phyloP scores from a whole-genome alignment of 2,113 vertebrate genomes.

The Anser cygnoides region DNA sequence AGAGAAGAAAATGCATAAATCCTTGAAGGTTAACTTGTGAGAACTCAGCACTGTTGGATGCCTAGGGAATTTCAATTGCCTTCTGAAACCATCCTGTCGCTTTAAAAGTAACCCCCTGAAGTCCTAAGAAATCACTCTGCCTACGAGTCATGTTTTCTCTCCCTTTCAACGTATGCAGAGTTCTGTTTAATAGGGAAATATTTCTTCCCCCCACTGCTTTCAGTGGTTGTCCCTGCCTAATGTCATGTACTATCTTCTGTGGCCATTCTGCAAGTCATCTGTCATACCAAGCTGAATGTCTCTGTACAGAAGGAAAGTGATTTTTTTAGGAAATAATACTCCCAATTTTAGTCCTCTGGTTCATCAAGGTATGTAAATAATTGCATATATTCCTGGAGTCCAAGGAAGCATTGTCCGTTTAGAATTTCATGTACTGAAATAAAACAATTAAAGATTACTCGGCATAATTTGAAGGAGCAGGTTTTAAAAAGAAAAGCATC shows the following conservation, averaged over 20 bases:
- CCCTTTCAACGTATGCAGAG: not conserved
- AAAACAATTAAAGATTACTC: not conserved
- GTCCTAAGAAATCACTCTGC: not conserved
- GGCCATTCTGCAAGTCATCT: not conserved
- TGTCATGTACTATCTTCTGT: not conserved
- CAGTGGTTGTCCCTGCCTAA: not conserved
- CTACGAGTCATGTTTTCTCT: not conserved
- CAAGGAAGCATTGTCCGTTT: not conserved
- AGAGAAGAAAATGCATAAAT: constrained; percentile 43
- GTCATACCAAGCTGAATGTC: not conserved
- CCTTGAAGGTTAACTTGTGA: constrained; percentile 55
- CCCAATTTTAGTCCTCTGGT: not conserved
- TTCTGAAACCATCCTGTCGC: not conserved
- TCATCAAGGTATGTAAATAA: not conserved
- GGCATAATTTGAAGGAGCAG: not conserved
- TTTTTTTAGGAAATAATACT: not conserved
- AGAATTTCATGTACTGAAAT: not conserved
- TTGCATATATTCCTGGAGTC: not conserved
- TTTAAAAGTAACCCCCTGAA: constrained; percentile 41
- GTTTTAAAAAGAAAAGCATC: not conserved
- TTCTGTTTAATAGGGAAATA: not conserved
- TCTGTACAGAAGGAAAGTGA: not conserved
- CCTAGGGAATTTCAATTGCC: constrained; percentile 56
- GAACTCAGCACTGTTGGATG: constrained; percentile 35
- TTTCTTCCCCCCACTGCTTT: not conserved